phyloP scores from a whole-genome alignment of 2,888 invertebrate species.

The Tetramorium bicarinatum region DNA sequence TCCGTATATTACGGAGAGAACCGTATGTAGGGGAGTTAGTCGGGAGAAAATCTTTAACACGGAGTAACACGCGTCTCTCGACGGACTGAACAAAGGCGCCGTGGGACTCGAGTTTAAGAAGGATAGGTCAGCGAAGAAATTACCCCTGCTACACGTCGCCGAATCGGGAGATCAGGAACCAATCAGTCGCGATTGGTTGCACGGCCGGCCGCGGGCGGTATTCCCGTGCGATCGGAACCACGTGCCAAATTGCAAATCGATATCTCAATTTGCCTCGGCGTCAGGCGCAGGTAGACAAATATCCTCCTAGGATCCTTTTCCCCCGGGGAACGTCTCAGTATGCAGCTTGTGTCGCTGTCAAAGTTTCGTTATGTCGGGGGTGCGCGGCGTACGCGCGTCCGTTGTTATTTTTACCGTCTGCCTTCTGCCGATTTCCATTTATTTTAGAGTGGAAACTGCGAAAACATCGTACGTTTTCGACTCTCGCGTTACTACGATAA shows the following conservation, averaged over 20 bases:
- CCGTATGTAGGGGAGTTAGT: background rate
- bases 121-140: conserved; percentile 38
- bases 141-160: conserved; percentile 59
- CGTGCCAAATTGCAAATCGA: conserved; percentile 75
- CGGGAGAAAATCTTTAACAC: background rate
- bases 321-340: conserved; percentile 37
- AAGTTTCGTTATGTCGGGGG: conserved; percentile 23
- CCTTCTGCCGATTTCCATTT: conserved; percentile 20
- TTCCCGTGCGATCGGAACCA: conserved; percentile 63
- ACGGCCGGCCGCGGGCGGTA: conserved; percentile 52
- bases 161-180: conserved; percentile 61
- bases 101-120: background rate
- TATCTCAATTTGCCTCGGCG: conserved; percentile 72
- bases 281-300: conserved; percentile 72
- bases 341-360: conserved; percentile 44
- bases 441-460: background rate
- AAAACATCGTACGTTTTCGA: background rate
- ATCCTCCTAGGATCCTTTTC: conserved; percentile 59
- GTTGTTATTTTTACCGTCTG: conserved; percentile 9
- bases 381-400: too few relatives aligned
- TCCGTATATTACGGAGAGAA: background rate
- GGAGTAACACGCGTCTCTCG: background rate
- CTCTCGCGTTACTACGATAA: background rate
- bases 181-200: conserved; percentile 68
- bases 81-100: background rate